Conservation (phyloP, 1,140 invertebrate species). For the Solenopsis fugax region DNA sequence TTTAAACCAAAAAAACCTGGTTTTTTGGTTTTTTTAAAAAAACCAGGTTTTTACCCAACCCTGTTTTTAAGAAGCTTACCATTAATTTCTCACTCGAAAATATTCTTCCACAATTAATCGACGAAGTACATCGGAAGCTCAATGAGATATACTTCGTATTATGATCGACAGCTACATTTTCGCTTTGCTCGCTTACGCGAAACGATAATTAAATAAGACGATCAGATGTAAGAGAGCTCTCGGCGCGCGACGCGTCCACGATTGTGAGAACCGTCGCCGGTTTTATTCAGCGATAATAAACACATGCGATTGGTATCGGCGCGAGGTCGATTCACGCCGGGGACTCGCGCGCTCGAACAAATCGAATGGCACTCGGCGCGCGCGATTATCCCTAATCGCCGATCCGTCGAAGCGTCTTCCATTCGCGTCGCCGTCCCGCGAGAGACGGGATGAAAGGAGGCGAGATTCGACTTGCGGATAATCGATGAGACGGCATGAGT, state of each 20-base stretch:
- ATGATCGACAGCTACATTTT: neutral
- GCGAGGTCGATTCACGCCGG: slow-evolving; percentile 23
- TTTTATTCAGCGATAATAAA: slow-evolving; percentile 50
- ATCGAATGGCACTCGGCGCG: slow-evolving; percentile 38
- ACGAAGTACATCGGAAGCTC: neutral
- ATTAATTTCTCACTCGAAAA: neutral
- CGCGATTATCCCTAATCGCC: slow-evolving; percentile 60
- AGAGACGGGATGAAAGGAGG: slow-evolving; percentile 39
- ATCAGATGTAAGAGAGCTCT: neutral
- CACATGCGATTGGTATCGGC: slow-evolving; percentile 42
- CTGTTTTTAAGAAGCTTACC: neutral
- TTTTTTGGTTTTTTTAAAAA: too few relatives aligned
- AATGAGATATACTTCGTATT: neutral
- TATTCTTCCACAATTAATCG: neutral
- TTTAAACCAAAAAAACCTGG: too few relatives aligned
- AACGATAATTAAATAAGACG: slow-evolving; percentile 32
- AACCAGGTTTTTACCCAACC: too few relatives aligned
- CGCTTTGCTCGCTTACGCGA: neutral
- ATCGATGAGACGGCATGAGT: slow-evolving; percentile 57
- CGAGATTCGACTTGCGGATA: slow-evolving; percentile 60
- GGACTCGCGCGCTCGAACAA: slow-evolving; percentile 29
- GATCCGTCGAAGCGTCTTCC: slow-evolving; percentile 41
- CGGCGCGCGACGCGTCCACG: neutral
- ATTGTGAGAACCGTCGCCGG: slow-evolving; percentile 2
- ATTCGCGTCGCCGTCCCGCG: neutral